Evolutionary conservation across 2,888 invertebrate genomes (phyloP).

Genomic region (Lycophotia porphyrea): DNA sequence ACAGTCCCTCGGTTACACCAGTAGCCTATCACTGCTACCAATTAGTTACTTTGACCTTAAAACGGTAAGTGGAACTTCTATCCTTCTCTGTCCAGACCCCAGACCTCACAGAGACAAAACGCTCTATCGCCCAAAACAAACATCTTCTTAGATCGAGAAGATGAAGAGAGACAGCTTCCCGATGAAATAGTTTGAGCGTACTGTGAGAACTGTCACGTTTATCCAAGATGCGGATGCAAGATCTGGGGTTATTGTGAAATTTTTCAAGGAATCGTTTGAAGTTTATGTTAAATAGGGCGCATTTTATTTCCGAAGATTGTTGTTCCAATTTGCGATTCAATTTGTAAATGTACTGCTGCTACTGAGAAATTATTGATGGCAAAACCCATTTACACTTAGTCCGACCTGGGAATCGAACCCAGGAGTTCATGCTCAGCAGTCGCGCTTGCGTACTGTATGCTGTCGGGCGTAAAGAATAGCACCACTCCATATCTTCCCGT

Average conservation of each 20-base stretch:
- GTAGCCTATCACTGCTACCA: no score
- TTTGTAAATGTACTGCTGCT: no score
- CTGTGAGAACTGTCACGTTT: slow-evolving; percentile 31
- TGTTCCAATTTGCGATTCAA: no score
- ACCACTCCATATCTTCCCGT: no score
- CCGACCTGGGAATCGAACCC: no score
- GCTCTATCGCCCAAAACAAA: slow-evolving; percentile 50
- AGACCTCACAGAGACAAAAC: slow-evolving; percentile 42
- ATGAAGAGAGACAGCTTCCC: slow-evolving; percentile 34
- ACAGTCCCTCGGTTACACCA: no score
- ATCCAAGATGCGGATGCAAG: slow-evolving; percentile 9
- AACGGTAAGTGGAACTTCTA: neutral
- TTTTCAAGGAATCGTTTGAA: slow-evolving; percentile 11
- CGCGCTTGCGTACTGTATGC: no score
- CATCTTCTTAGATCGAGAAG: slow-evolving; percentile 46
- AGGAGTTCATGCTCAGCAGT: no score
- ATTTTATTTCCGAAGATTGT: neutral
- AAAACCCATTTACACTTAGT: no score
- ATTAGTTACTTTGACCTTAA: neutral
- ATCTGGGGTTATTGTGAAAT: neutral
- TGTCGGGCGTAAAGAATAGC: no score
- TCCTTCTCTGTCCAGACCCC: neutral
- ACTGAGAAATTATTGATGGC: no score
- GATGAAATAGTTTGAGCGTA: slow-evolving; percentile 31
- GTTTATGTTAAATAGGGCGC: neutral